Evolutionary conservation across 2,113 vertebrate genomes (phyloP).

Genomic region (Microcebus ravelobensis): DNA sequence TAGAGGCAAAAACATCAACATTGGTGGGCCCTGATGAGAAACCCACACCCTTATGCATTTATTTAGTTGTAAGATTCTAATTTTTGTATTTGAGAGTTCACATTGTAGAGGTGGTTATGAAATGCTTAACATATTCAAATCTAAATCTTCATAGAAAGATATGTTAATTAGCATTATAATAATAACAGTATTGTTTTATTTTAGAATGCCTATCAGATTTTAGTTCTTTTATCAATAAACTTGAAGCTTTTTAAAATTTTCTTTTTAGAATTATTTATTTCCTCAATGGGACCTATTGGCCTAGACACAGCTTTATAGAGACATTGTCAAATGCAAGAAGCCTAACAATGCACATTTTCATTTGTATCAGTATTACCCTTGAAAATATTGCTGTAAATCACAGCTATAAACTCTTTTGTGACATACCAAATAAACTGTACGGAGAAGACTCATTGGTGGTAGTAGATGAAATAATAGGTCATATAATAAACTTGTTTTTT

Average conservation of each 20-base stretch:
- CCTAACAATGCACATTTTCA: neutral
- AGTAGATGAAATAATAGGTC: neutral
- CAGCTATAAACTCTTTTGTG: neutral
- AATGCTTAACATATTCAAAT: neutral
- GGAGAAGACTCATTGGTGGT: neutral
- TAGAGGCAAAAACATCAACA: neutral
- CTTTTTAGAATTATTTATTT: neutral
- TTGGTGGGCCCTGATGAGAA: neutral
- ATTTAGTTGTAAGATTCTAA: neutral
- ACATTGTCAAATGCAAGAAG: neutral
- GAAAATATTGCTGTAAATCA: neutral
- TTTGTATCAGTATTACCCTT: neutral
- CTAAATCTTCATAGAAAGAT: neutral
- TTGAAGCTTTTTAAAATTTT: neutral
- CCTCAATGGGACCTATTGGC: accelerated
- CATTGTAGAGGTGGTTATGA: neutral
- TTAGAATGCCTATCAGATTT: neutral
- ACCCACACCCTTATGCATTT: neutral
- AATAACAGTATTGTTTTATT: neutral
- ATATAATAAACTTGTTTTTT: neutral
- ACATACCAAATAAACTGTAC: neutral
- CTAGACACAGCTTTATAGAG: neutral
- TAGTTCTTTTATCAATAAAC: neutral
- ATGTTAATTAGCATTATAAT: neutral
- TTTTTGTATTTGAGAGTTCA: neutral